phyloP scores from a whole-genome alignment of 2,797 vertebrate genomes.

The Ptychadena robeensis region DNA sequence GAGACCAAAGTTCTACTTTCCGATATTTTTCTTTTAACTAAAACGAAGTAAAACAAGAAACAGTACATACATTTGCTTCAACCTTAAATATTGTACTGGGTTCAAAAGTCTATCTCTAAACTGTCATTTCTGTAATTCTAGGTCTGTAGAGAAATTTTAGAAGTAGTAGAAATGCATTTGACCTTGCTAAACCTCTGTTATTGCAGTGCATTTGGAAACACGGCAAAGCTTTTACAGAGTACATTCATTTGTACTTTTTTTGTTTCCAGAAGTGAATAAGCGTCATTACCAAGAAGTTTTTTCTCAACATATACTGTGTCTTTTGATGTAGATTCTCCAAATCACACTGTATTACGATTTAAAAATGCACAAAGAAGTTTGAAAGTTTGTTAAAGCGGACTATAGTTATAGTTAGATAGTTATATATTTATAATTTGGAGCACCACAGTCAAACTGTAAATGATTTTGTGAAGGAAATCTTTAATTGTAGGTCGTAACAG shows the following conservation, averaged over 20 bases:
- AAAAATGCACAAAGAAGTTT: no score
- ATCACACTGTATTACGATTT: no score
- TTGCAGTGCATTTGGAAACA: not conserved
- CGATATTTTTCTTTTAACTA: no score
- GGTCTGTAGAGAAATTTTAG: not conserved
- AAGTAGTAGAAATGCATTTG: constrained; percentile 3
- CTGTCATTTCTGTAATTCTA: not conserved
- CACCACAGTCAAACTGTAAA: no score
- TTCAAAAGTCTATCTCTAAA: not conserved
- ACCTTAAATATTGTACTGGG: not conserved
- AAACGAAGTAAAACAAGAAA: not conserved
- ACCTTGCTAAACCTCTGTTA: constrained; percentile 1
- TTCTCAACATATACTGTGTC: not conserved
- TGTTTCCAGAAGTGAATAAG: not conserved
- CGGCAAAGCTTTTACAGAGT: not conserved
- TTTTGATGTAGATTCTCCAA: no score
- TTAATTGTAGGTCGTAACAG: no score
- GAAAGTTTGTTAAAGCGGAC: no score
- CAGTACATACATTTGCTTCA: not conserved
- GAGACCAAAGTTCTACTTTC: no score
- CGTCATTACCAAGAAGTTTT: not conserved
- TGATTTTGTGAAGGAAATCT: no score
- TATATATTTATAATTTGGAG: no score
- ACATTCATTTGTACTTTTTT: not conserved
- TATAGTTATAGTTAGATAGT: no score